Evolutionary conservation across 2,888 invertebrate genomes (phyloP), one percentile per base, ranked within the genome.

Genomic region (Acanthosoma haemorrhoidale): DNA sequence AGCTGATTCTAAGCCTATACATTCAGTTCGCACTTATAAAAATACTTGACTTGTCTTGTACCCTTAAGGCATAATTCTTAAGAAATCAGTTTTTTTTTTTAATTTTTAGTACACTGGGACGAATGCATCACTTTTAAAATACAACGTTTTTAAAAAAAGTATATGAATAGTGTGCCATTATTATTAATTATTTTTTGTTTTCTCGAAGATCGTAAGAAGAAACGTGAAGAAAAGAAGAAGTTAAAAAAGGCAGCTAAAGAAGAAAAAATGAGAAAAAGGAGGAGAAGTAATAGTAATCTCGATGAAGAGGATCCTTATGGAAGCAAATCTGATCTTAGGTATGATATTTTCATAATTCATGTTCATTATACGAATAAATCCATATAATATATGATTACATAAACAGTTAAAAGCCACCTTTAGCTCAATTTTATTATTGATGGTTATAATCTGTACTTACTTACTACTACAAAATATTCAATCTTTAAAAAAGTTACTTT

Each of bases 161-260:
- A 29, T 72, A 77, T 78, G 77, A 59, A 11, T 21, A 5, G 6
- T 21, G 11, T n/a, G 61, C n/a, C n/a, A 38, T 15, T 39, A 18
- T 57, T 25, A 2, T 63, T 63, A 11, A 9, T 16, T 63, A 43
- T n/a, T 16, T 13, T 18, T 11, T 36, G 6, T 11, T 63, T 63
- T 38, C 16, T 63, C 39, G 11, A 8, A 73, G 70, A 71, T 57
- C 70, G 75, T 43, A 86, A 87, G 79, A 87, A 86, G 80, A 89
- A 89, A 80, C 88, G 89, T 79, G 88, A 88, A 79, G 87, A 87
- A 68, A 87, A 89, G 78, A 86, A 88, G 78, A 88, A 88, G 80
- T 84, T 87, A 71, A 89, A 89, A 76, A 86, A 87, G 75, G 84
- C 85, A 74, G 86, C 86, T 70, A 83, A 85, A 69, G 88, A 89